Percentiles rank a stretch among this genome's conserved stretches.
Conservation (phyloP, 2,113 vertebrate species). For the Octodon degus region DNA sequence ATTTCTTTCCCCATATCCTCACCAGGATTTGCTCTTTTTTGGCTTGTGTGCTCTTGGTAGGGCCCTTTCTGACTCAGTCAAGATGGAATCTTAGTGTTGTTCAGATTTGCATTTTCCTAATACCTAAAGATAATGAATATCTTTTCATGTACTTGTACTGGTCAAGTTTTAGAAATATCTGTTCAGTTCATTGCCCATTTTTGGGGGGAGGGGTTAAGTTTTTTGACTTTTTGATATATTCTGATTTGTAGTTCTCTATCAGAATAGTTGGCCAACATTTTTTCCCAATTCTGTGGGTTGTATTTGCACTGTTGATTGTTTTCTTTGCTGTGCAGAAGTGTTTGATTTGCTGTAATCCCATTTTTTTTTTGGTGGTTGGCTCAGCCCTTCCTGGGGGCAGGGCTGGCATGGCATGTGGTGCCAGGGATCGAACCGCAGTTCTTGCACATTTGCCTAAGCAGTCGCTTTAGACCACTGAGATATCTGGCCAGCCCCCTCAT, state of each 20-base stretch:
- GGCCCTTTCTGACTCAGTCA: not conserved
- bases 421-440: too few relatives aligned
- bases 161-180: not conserved
- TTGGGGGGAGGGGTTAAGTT: not conserved
- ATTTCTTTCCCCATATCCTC: not conserved
- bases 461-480: too few relatives aligned
- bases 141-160: not conserved
- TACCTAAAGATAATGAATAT: not conserved
- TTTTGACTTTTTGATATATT: not conserved
- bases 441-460: too few relatives aligned
- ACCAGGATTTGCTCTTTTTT: not conserved
- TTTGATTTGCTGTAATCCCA: not conserved
- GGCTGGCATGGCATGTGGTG: too few relatives aligned
- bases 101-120: not conserved
- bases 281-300: not conserved
- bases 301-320: not conserved
- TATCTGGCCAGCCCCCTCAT: too few relatives aligned
- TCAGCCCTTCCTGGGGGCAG: too few relatives aligned
- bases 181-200: not conserved
- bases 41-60: not conserved
- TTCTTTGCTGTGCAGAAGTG: not conserved
- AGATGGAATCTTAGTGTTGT: not conserved
- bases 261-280: not conserved
- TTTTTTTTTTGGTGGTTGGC: not conserved
- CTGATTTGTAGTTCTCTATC: not conserved